Evolutionary conservation across 2,113 vertebrate genomes (phyloP).

Genomic region (Atrichornis clamosus): DNA sequence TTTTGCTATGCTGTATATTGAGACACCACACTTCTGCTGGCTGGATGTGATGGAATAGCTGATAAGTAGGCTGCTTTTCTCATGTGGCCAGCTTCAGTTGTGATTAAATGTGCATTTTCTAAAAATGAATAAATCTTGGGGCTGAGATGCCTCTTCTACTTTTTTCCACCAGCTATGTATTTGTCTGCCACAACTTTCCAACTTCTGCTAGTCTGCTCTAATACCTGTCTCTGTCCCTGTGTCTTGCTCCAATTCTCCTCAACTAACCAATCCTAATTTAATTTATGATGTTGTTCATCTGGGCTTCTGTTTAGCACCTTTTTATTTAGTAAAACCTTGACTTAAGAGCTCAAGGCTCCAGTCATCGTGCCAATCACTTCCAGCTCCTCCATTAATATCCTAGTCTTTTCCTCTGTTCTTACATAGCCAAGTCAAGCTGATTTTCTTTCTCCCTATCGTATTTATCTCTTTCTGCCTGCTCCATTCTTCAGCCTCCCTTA

Average conservation of each 20-base stretch:
- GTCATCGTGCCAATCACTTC: not conserved
- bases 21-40: not conserved
- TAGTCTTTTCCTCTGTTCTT: not conserved
- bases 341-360: not conserved
- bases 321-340: not conserved
- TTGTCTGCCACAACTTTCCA: not conserved
- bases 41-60: not conserved
- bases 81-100: not conserved
- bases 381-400: not conserved
- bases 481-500: not conserved
- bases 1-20: not conserved
- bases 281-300: not conserved
- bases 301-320: not conserved
- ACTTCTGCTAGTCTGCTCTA: not conserved
- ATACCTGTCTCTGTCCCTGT: not conserved
- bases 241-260: not conserved
- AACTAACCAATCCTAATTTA: not conserved
- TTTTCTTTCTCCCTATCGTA: not conserved
- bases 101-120: not conserved
- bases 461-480: not conserved
- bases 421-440: not conserved
- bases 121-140: not conserved
- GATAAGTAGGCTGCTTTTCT: not conserved
- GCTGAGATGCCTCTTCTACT: not conserved
- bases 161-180: not conserved